Evolutionary conservation across 2,797 vertebrate species (phyloP).

Genomic region (Sebastiscus tertius): DNA sequence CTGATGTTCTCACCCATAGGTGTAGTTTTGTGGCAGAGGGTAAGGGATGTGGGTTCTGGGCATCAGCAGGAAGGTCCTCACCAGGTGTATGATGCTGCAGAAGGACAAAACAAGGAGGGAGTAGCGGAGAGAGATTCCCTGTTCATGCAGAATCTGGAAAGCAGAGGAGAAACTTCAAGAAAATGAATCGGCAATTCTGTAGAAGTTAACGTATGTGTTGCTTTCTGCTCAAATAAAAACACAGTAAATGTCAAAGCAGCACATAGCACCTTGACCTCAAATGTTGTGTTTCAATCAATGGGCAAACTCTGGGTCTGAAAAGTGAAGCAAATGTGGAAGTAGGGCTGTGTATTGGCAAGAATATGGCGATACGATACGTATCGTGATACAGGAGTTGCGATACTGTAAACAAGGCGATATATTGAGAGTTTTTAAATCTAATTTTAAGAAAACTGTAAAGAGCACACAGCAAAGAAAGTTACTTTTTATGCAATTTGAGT

Average conservation of each 20-base stretch:
- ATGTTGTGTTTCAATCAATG: not conserved
- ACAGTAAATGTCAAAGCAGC: not conserved
- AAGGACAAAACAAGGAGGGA: slow-evolving; percentile 86
- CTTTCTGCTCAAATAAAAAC: not conserved
- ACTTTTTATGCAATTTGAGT: too few relatives aligned
- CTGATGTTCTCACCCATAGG: slow-evolving; percentile 83
- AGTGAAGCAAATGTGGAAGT: not conserved
- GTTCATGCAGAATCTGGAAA: slow-evolving; percentile 85
- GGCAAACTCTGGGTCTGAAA: not conserved
- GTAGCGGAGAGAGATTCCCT: slow-evolving; percentile 74
- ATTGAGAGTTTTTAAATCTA: too few relatives aligned
- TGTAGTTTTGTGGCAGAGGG: slow-evolving; percentile 82
- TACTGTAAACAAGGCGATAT: too few relatives aligned
- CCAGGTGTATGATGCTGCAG: slow-evolving; percentile 86
- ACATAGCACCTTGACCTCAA: not conserved
- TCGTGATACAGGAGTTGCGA: too few relatives aligned
- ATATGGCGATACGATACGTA: too few relatives aligned
- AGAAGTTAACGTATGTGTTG: not conserved
- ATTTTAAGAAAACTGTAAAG: too few relatives aligned
- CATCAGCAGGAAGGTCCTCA: slow-evolving; percentile 88
- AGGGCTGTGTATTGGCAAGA: too few relatives aligned
- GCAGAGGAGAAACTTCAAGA: not conserved
- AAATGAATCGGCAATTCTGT: not conserved
- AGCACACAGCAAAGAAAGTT: too few relatives aligned
- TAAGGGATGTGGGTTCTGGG: slow-evolving; percentile 86